These are phyloP conservation scores for Ormia ochracea DNA, from an alignment of 2,888 invertebrate species.

Conservation along the genomic window DNA sequence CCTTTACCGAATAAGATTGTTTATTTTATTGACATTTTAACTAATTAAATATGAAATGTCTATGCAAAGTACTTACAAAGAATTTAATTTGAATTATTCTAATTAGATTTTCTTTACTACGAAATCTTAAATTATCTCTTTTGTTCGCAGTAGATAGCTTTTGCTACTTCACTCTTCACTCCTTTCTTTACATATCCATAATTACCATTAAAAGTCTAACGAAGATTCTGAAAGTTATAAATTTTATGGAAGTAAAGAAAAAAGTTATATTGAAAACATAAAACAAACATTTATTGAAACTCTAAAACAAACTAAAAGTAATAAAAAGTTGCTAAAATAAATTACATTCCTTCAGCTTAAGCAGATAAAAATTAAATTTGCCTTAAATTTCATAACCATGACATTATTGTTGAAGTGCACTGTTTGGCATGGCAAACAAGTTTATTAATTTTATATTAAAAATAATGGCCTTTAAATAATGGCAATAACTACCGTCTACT, in stretches of 20 bases:
- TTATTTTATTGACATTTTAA: too few species aligned
- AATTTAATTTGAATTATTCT: conserved; percentile 24
- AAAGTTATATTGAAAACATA: neutral
- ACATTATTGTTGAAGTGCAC: too few species aligned
- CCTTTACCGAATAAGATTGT: too few species aligned
- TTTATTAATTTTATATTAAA: too few species aligned
- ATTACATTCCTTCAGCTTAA: neutral
- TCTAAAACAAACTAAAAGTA: neutral
- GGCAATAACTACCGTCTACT: too few species aligned
- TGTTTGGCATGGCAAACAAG: too few species aligned
- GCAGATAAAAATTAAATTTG: neutral
- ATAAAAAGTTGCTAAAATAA: neutral
- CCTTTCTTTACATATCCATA: neutral
- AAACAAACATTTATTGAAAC: neutral
- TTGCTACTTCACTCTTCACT: neutral
- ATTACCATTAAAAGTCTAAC: neutral
- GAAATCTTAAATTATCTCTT: neutral
- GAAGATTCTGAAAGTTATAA: conserved; percentile 9
- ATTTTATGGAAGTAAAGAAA: neutral
- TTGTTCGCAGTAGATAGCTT: too few species aligned
- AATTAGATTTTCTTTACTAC: conserved; percentile 37
- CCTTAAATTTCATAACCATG: neutral
- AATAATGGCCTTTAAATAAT: too few species aligned
- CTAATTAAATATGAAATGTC: neutral
- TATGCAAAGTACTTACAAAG: neutral